These are phyloP conservation scores for Pterocles burchelli DNA, from an alignment of 2,113 vertebrate genomes.

Conservation along the genomic window DNA sequence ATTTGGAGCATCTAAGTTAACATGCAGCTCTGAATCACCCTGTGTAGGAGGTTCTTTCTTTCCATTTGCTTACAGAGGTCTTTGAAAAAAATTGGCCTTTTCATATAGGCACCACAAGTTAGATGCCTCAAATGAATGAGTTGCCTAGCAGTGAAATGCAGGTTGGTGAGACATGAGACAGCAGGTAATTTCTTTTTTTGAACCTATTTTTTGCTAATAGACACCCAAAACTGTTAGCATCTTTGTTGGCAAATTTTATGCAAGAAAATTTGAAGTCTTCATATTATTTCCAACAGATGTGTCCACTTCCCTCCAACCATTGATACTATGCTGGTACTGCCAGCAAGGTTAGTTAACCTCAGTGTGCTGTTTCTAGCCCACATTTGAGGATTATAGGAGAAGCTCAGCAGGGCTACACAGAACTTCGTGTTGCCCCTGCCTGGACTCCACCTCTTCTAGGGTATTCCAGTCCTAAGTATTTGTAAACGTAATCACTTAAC, in stretches of 20 bases:
- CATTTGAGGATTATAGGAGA: rapidly evolving
- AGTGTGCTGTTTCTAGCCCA: background rate
- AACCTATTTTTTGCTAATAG: background rate
- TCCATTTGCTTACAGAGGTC: background rate
- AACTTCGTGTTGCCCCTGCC: background rate
- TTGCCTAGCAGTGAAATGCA: background rate
- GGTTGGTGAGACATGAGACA: background rate
- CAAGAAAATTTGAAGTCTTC: background rate
- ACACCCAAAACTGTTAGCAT: background rate
- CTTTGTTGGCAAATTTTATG: background rate
- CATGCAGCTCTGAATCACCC: background rate
- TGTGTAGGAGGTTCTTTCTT: background rate
- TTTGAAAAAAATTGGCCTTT: background rate
- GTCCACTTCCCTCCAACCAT: background rate
- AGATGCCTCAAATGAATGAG: background rate
- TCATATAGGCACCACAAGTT: background rate
- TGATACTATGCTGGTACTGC: background rate
- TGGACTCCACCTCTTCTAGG: background rate
- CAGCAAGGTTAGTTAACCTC: background rate
- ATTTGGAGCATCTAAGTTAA: background rate
- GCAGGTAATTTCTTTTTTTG: background rate
- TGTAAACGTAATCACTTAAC: background rate
- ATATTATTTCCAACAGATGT: background rate
- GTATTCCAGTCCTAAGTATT: background rate
- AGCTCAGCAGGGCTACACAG: background rate